A percentile compares a stretch with the other conserved stretches of the same genome.
phyloP scores from a whole-genome alignment of 2,113 vertebrate genomes.

The Urocolius indicus region DNA sequence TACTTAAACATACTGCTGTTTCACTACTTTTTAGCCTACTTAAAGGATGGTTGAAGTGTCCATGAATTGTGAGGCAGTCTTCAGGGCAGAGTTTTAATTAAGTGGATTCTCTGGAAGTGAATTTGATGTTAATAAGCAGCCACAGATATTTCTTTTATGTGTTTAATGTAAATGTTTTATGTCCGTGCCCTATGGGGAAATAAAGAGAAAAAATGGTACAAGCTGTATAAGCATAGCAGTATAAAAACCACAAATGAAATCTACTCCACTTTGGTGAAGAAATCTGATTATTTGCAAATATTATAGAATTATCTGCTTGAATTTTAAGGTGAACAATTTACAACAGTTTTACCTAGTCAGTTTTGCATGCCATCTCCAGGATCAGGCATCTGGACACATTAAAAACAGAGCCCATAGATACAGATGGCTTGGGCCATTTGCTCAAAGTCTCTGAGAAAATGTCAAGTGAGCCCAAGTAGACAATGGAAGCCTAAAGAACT shows the following conservation, averaged over 20 bases:
- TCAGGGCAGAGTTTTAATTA: constrained; percentile 28
- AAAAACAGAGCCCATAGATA: neutral
- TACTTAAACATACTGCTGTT: neutral
- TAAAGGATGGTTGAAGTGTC: neutral
- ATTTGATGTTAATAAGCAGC: constrained; percentile 17
- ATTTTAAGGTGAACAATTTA: neutral
- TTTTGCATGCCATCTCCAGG: neutral
- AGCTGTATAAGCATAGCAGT: neutral
- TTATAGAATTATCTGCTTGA: neutral
- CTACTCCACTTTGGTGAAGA: neutral
- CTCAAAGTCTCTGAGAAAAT: neutral
- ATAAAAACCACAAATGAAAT: neutral
- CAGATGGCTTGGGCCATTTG: neutral
- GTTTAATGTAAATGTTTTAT: constrained; percentile 24
- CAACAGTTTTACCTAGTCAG: neutral
- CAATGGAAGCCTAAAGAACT: neutral
- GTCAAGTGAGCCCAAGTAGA: neutral
- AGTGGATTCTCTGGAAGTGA: constrained; percentile 8
- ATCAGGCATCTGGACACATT: neutral
- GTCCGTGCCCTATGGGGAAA: neutral
- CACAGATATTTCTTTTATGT: neutral
- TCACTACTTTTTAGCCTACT: neutral
- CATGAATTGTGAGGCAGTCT: constrained; percentile 10
- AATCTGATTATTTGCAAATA: neutral
- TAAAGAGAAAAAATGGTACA: neutral